Base-by-base conservation (phyloP, 2,113 vertebrate species). In the Calcarius ornatus region DNA sequence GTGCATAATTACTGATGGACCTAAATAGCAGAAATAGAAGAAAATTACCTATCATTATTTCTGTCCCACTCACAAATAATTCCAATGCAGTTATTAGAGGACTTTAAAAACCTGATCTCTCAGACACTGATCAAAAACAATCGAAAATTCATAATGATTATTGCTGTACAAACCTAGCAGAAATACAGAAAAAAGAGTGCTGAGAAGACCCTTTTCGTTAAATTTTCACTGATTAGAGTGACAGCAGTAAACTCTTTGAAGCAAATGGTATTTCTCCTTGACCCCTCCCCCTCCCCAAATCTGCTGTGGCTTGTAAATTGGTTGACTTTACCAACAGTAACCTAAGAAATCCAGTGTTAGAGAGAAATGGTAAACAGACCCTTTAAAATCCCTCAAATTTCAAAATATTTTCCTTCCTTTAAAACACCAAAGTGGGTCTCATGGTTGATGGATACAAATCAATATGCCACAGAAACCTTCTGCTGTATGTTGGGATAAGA, bases 261-360 rank as follows among this genome's bases (percentile, higher is more conserved):
- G 31, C 21, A 68, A 84, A 53, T 31, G 5, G 5, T 35, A 24
- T 15, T 86, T 12, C 10, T 83, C 69, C 24, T 31, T 43, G 48
- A 25, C 5, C 33, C 11, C 37, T 6, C 28, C 5, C 16, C 19
- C 31, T 20, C 40, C 6, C 12, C 21, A 66, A 8, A 72, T 54
- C 14, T 50, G 5, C 25, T 17, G 23, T 21, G 17, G 13, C 23
- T 61, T 37, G 7, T 48, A 35, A 20, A 79, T 56, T 0, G 0
- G n/a, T 37, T 42, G 24, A 43, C 19, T 28, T 71, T 64, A 66
- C 4, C 28, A 53, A 61, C 8, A 1, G 6, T 20, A n/a, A 72
- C 22, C 15, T 77, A 17, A 57, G 20, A 93, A 88, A 73, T 57
- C 10, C n/a, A 37, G 8, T 28, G 61, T 21, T 42, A 42, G 15